Evolutionary conservation across 1,140 invertebrate genomes (phyloP), one percentile per base, ranked within the genome.

Genomic region (Platyura marginata): DNA sequence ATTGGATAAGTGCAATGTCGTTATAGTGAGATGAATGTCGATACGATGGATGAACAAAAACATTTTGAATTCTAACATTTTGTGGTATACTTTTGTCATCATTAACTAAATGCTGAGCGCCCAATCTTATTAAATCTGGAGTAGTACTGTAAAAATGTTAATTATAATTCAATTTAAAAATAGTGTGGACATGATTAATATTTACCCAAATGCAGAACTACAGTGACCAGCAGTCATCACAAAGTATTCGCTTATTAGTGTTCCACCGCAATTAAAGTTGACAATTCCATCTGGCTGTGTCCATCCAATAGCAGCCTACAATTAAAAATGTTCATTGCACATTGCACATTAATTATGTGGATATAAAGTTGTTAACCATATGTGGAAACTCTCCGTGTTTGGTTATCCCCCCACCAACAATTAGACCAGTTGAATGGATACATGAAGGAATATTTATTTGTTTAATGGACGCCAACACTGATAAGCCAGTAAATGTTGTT

Each of bases 1-100:
- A 50, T 49, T 68, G 61, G 2, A 78, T 41, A 1, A 80, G 45
- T 6, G 68, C 75, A 38, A 80, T 76, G 44, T 80, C 77, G 41
- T 72, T 60, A 45, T 79, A 77, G 41, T 68, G 59, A 0, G 60
- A 55, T 2, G 69, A 66, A 3, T 56, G 51, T 10, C 55, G 56
- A 47, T 72, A 77, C 25, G 63, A 50, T 2, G 72, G 70, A 61
- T 74, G 64, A 5, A 43, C 40, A 20, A 57, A 50, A 3, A 51
- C 47, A 40, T 53, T n/a, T 4, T 43, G 43, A 13, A 67, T 50
- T 8, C 19, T 32, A 35, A 48, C 42, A 15, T 46, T 44, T 34
- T 48, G 39, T 6, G 43, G 41, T 21, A 48, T 40, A 1, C 42
- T 36, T 23, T 53, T 48, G 23, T 56, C 47, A 11, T 41, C 21